Base-by-base conservation (phyloP, 37 sponge, comb jelly and placozoan species). In the Bolinopsis microptera region DNA sequence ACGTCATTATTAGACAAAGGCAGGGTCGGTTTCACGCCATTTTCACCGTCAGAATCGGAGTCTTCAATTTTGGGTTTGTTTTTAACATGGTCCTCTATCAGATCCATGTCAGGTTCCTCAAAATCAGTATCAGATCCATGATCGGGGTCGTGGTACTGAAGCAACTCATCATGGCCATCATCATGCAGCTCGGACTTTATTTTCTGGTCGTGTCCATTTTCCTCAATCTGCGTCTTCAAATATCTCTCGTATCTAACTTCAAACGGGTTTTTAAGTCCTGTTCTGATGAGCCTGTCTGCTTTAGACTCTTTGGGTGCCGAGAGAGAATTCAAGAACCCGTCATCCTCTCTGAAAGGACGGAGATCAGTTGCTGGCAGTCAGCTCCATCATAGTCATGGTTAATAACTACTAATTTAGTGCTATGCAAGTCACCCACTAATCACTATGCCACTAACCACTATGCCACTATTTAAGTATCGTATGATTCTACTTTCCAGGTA, bases 51-150 rank as follows among this genome's bases (percentile, higher is more conserved):
- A 86, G 90, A 40, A 9, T 86, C 90, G 1, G 61, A 41, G 30
- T 39, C 90, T 13, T 18, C 27, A 30, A 24, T 30, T 3, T 13
- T 27, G 1, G 61, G 26, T 23, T 86, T 86, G 37, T 77, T 77
- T 36, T 35, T 38, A 5, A 41, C 36, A 27, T 86, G 90, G 1
- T 86, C 90, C 90, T 40, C 61, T 5, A 86, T 86, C n/a, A 86
- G 26, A 38, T 86, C 90, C 61, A 40, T 23, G 61, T 86, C 48
- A n/a, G 90, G 90, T 25, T 86, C 90, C 90, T 86, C 90, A 86
- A 86, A 86, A 28, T 86, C 90, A 0, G 90, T 86, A 26, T 86
- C 90, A 28, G 90, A 86, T 18, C 90, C 90, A 25, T 86, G 32
- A 26, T 86, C 90, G 3, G 90, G 32, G 30, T 86, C 90, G 30